Conservation (phyloP, 2,888 invertebrate species). For the Stratiomys singularior region DNA sequence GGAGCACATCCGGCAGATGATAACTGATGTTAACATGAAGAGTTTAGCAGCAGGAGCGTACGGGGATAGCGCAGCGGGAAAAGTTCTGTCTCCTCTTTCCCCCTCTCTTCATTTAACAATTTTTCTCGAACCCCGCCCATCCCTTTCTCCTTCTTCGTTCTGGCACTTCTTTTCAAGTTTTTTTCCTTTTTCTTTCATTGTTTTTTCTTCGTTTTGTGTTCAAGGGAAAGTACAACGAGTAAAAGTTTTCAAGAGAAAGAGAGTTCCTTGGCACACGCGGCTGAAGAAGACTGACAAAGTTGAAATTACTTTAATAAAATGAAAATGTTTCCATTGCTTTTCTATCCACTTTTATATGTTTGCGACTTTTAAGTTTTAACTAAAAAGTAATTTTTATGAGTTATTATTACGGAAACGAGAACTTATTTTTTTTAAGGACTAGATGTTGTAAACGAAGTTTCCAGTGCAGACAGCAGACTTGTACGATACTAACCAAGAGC, state of each 20-base stretch:
- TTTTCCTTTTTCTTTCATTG: neutral
- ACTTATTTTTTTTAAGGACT: conserved; percentile 4
- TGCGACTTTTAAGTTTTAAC: conserved; percentile 38
- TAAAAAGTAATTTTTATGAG: conserved; percentile 43
- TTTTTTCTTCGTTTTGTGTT: neutral
- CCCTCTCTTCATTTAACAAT: neutral
- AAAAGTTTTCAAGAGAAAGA: conserved; percentile 17
- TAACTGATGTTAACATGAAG: conserved; percentile 45
- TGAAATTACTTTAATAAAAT: conserved; percentile 46
- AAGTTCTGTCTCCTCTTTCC: conserved; percentile 24
- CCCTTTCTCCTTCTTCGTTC: neutral
- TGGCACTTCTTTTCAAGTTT: conserved; percentile 24
- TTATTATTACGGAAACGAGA: conserved; percentile 42
- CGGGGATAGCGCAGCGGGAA: neutral
- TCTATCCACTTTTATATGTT: conserved; percentile 26
- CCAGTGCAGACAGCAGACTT: neutral
- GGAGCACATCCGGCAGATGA: conserved; percentile 32
- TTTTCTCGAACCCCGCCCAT: neutral
- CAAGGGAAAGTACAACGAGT: conserved; percentile 16
- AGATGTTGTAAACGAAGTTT: neutral
- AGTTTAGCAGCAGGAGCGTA: conserved; percentile 20
- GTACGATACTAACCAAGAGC: neutral
- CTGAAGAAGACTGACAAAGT: conserved; percentile 36
- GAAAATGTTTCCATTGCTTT: conserved; percentile 37
- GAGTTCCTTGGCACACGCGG: conserved; percentile 9